Base-by-base conservation (phyloP, 2,888 invertebrate genomes). In the Chloroclystis v-ata region DNA sequence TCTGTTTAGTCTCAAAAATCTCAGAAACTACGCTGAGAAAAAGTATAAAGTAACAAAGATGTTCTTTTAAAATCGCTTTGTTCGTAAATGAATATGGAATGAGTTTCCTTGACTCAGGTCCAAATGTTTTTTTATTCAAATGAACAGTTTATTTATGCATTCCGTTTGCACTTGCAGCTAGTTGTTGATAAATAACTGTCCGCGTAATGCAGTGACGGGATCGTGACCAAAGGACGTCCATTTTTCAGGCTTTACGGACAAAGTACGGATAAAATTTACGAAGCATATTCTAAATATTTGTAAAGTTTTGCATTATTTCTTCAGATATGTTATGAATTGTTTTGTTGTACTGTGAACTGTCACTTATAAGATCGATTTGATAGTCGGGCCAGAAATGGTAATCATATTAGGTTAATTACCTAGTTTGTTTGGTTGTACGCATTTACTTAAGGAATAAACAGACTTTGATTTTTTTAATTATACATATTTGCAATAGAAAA, bases 51-150 rank as follows among this genome's bases (percentile, higher is more conserved):
- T 33, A 14, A n/a, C 5, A 3, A 24, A n/a, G n/a, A 35, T 20
- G 35, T 20, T 7, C 8, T 11, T 24, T 35, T 20, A 24, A 32
- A 35, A 35, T 20, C 20, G 10, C 35, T 14, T 35, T 24, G 35
- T 35, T 7, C 20, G 35, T 35, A 20, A 35, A 35, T 35, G 35
- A 35, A 35, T 35, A 35, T 16, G 7, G n/a, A 35, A 35, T 35
- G 20, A 11, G 35, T 11, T 35, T 20, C 20, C 20, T 35, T 35
- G 35, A 35, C 35, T 35, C 35, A 10, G 10, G 20, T 35, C 35
- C 35, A 35, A 35, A 35, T 10, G 32, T 16, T 35, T 35, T 16
- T 16, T 20, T 35, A 20, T 35, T 16, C 10, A 20, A 16, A 35
- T 35, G 35, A 24, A 33, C n/a, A 35, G 20, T 35, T 20, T 20